Base-by-base conservation (phyloP, 2,113 vertebrate genomes). In the Hydrolagus affinis region DNA sequence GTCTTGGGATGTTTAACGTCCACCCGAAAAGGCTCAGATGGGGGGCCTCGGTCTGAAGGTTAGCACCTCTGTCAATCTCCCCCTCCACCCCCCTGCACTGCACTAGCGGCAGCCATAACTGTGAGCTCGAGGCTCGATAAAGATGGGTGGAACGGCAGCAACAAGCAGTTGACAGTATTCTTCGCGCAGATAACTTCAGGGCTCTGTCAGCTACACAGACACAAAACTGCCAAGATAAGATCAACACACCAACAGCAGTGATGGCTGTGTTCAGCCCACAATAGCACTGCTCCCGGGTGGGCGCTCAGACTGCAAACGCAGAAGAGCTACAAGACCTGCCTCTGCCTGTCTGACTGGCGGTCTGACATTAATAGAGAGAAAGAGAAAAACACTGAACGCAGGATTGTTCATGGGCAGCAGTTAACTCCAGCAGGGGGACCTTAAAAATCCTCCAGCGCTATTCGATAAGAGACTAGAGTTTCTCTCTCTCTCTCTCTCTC, bases 281-380 rank as follows among this genome's bases (percentile, higher is more conserved):
- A 44, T 44, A 28, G 76, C 44, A 44, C n/a, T 80, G 76, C 76
- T 80, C 57, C 76, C n/a, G 17, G 23, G n/a, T 57, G 44, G 44
- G 44, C 44, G 1, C 6, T 44, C 44, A 44, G 44, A 80, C 59
- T 25, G 14, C 23, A 62, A n/a, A 80, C 15, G 59, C n/a, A 21
- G 28, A 8, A 57, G 28, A 9, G 23, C 11, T 15, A 28, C 19
- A 80, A 62, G 57, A 17, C 44, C n/a, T 44, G 44, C 23, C 56
- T 57, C 30, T 60, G 75, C 9, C 23, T 64, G 57, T 80, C 76
- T 15, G 12, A 62, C 11, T 80, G 59, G 25, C 56, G n/a, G 64
- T 57, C 14, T 80, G 76, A 62, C 76, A 80, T 80, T 80, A 60
- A 80, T 62, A 28, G 23, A 78, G 44, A 15, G 12, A 76, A 76